Base-by-base conservation (phyloP, 1,140 invertebrate species). In the Pseudomyrmex concolor region DNA sequence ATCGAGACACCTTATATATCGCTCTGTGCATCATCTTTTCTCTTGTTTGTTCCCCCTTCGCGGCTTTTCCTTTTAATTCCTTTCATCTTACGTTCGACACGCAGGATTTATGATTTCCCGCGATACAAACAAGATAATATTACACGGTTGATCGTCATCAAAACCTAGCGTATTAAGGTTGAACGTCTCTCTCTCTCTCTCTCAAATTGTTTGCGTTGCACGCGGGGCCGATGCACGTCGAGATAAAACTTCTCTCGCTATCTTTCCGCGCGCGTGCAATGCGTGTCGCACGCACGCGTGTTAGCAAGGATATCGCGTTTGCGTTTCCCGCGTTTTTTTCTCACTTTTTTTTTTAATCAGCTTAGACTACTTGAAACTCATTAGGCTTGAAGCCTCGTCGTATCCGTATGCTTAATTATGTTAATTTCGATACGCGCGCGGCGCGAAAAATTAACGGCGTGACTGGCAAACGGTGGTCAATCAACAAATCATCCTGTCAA, bases 381-480 rank as follows among this genome's bases (percentile, higher is more conserved):
- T 70, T 77, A 80, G 60, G 50, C 48, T 66, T 71, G 50, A 17
- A 60, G 72, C 81, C 72, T 66, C 68, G 68, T 84, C 84, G 68
- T 72, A 60, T 74, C 59, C 34, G 64, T 84, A 87, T 77, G 70
- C 60, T 78, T 86, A 85, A 86, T 87, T 83, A 87, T 87, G 86
- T 76, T 87, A 87, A 87, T 87, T 81, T 74, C 54, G 63, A 73
- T 48, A 63, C 59, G 70, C 57, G 67, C 59, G 70, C 57, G 57
- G 57, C 48, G 57, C 2, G 68, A 73, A 82, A 82, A 82, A 50
- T 82, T 55, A 43, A 73, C 57, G 25, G 70, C 34, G 57, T 67
- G 60, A 34, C 12, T 64, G 80, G 80, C 81, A n/a, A n/a, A 2
- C 76, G 60, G 66, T 68, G 73, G 68, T 73, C 64, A 86, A 87